These are phyloP conservation scores for Formica aserva DNA, from an alignment of 2,888 invertebrate species.

Conservation along the genomic window DNA sequence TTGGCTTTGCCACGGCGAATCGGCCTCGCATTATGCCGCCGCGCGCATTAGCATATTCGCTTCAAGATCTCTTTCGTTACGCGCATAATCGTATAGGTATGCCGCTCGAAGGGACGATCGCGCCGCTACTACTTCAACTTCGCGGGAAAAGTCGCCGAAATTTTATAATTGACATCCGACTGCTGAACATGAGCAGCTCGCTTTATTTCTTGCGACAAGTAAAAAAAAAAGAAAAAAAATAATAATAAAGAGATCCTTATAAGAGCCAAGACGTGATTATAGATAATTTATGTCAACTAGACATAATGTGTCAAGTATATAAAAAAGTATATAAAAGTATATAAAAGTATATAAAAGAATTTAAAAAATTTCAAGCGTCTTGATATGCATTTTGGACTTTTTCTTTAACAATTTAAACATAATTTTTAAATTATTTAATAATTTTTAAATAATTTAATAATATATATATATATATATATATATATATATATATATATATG, in stretches of 20 bases:
- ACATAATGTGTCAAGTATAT: not conserved
- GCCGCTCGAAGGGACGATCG: conserved; percentile 7
- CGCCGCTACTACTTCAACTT: not conserved
- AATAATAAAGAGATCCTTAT: not conserved
- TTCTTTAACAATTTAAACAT: not conserved
- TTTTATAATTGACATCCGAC: conserved; percentile 18
- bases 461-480: not conserved
- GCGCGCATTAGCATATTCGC: conserved; percentile 82
- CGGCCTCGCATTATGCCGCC: conserved; percentile 78
- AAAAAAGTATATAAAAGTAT: no score
- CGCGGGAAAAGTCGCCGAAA: not conserved
- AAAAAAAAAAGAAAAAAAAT: not conserved
- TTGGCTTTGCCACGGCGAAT: conserved; percentile 82
- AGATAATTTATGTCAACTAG: not conserved
- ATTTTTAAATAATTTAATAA: not conserved
- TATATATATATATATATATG: not conserved
- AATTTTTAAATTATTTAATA: not conserved
- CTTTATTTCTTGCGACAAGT: not conserved
- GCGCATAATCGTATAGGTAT: conserved; percentile 79
- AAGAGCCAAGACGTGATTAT: not conserved
- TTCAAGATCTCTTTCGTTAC: conserved; percentile 84
- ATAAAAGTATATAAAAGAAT: not conserved
- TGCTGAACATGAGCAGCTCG: not conserved
- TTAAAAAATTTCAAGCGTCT: not conserved
- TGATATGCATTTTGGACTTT: not conserved